Evolutionary conservation across 53 echinoderm and acorn worm species (phyloP), one percentile per base, ranked within the genome.

Genomic region (Actinopyga echinites): DNA sequence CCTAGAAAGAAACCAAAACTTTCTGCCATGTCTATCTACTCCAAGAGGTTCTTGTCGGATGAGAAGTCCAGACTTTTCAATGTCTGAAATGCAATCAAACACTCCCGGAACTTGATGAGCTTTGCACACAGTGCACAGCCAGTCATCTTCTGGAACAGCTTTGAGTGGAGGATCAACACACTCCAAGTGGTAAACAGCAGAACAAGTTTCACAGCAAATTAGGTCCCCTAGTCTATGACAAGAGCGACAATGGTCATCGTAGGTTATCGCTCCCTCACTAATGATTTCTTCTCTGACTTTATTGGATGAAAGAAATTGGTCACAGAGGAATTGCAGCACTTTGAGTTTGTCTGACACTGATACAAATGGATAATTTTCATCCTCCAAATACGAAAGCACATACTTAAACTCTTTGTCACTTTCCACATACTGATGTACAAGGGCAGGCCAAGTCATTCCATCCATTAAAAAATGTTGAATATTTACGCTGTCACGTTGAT

Each of bases 81-180:
- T 90, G 53, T 99, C 99, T n/a, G 99, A 94, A 34, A 99, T 88
- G 57, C 93, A 94, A 64, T 93, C 93, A 67, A 78, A 87, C 30
- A 94, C 94, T 1, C 99, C 99, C 3, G 87, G 61, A 8, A 99
- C 91, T 5, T 86, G 90, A 83, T 99, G 94, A 56, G 86, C 91
- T 56, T 83, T 64, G 81, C 94, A 99, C 0, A 99, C 91, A 28
- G 95, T 85, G 59, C 99, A 99, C 66, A 94, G 61, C 99, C 99
- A 99, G 32, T 99, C 95, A 74, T 99, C 99, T 65, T 99, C 99
- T 63, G 99, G 99, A 20, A 99, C 99, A 75, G 95, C 97, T 19
- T 88, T 89, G 26, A 99, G 83, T 12, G 87, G 88, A 13, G 93
- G 93, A 43, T 92, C 91, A 23, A 94, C 92, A 63, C 99, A 99